These are phyloP conservation scores for Syrmaticus mikado DNA, from an alignment of 2,113 vertebrate genomes.

Conservation along the genomic window DNA sequence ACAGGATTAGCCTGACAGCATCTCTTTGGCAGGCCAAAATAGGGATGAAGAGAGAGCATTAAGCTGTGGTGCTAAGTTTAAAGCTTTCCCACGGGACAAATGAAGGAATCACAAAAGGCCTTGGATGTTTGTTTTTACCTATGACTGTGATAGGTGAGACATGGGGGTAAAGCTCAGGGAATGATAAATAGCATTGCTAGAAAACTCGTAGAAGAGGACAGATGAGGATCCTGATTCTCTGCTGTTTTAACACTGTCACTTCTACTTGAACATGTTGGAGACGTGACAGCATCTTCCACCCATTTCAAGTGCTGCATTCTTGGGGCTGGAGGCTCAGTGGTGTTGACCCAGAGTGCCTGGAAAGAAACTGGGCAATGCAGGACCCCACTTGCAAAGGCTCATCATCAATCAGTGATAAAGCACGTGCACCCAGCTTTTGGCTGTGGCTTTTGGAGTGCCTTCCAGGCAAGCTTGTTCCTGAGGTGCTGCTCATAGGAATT, in stretches of 20 bases:
- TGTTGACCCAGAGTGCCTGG: not conserved
- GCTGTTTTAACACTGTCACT: not conserved
- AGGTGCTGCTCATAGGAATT: not conserved
- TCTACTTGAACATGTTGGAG: not conserved
- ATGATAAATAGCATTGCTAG: not conserved
- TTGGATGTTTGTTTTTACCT: not conserved
- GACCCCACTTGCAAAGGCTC: not conserved
- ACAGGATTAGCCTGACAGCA: not conserved
- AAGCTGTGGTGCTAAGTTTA: not conserved
- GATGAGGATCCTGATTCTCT: not conserved
- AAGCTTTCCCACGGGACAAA: constrained; percentile 23
- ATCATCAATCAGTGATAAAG: not conserved
- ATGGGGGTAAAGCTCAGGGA: not conserved
- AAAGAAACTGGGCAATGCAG: not conserved
- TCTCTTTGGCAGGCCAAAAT: constrained; percentile 1
- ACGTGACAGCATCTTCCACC: not conserved
- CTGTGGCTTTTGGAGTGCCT: not conserved
- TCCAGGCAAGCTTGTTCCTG: not conserved
- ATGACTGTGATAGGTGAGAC: not conserved
- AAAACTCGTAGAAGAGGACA: not conserved
- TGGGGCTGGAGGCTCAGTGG: not conserved
- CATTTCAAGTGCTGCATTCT: not conserved
- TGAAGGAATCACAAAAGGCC: not conserved
- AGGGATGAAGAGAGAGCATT: not conserved
- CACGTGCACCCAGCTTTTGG: not conserved